Base-by-base conservation (phyloP, 2,113 vertebrate species). In the Pimephales promelas region DNA sequence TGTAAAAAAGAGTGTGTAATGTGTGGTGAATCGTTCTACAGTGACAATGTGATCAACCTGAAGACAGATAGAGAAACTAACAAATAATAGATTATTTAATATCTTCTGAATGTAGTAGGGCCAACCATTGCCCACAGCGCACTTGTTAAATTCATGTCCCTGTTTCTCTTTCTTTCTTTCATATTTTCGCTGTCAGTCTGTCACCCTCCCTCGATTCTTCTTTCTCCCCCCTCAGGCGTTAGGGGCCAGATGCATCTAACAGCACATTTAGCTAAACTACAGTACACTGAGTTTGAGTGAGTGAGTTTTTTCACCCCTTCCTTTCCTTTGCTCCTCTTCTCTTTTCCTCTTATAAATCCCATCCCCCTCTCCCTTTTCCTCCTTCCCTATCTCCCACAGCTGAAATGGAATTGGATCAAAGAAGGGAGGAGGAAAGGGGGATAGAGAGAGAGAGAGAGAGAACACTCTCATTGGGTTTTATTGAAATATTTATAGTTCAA, bases 401-500 rank as follows among this genome's bases (percentile, higher is more conserved):
- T 94, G 94, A 96, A 96, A 97, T 96, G 95, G 97, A 98, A 98
- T 97, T 96, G 96, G 96, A 97, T 97, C 96, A 98, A 97, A 98
- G 96, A 94, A 91, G 83, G 84, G 72, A 81, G 95, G 95, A 76
- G 93, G 93, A 94, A 92, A 64, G 91, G 10, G 86, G 52, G 20
- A 84, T 26, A 82, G 89, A 94, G 54, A 49, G 47, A 64, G 80
- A 43, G 94, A 93, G 31, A 95, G 94, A 94, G 93, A 83, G 95
- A 75, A 83, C 92, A 91, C 96, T 93, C 96, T 98, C 97, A 94
- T 96, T 96, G 97, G 97, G 96, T 98, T 98, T 97, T 97, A 97
- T 97, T 99, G 96, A 99, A 99, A 98, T 99, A 99, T 99, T 98
- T 98, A 99, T 99, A 98, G 97, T 97, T 99, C 97, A 98, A 96